Conservation (phyloP, 2,113 vertebrate genomes). For the Gymnorhina tibicen region DNA sequence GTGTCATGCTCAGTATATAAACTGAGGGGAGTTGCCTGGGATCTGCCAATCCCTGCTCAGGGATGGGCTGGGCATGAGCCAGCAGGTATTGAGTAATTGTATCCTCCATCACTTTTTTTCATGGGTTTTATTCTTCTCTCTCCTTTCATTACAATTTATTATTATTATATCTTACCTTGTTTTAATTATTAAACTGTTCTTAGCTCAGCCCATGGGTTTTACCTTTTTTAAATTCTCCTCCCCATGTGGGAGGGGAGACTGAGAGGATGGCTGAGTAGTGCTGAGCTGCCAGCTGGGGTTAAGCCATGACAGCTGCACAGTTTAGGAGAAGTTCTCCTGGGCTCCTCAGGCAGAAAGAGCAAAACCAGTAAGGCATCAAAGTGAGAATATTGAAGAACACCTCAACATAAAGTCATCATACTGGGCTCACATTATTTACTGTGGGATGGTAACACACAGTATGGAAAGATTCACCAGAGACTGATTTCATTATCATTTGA, state of each 20-base stretch:
- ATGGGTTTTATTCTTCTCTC: background rate
- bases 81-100: background rate
- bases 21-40: background rate
- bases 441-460: background rate
- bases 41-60: background rate
- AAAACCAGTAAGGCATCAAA: background rate
- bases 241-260: background rate
- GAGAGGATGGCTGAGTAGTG: background rate
- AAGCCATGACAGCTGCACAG: background rate
- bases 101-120: background rate
- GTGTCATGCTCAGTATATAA: too few relatives aligned
- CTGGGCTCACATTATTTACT: background rate
- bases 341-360: accelerated
- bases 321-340: background rate
- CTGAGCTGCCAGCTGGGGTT: background rate
- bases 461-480: background rate
- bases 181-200: background rate
- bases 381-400: background rate
- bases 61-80: background rate
- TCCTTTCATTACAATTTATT: background rate
- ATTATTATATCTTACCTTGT: background rate
- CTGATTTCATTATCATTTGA: background rate
- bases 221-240: background rate
- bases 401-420: background rate
- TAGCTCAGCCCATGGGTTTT: accelerated